These are phyloP conservation scores for Achlya flavicornis DNA, from an alignment of 2,888 invertebrate genomes.

Conservation along the genomic window DNA sequence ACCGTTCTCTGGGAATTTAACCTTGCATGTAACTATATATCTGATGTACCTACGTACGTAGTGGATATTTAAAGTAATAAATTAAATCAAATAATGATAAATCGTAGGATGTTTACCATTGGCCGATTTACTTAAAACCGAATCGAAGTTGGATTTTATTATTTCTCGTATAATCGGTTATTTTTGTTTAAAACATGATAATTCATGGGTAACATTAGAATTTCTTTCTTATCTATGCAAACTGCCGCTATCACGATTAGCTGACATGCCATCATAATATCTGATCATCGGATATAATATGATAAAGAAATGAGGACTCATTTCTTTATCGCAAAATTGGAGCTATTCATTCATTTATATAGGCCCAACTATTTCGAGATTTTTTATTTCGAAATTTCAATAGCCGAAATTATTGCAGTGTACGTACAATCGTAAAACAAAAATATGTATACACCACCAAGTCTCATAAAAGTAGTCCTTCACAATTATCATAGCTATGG, in stretches of 20 bases:
- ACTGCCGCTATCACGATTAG: neutral
- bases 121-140: too few species aligned
- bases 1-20: neutral
- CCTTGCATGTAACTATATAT: neutral
- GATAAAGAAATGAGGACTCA: neutral
- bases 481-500: too few species aligned
- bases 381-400: neutral
- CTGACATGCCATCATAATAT: neutral
- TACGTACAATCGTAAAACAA: too few species aligned
- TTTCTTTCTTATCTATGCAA: neutral
- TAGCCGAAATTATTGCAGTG: neutral
- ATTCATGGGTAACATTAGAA: neutral
- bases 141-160: too few species aligned
- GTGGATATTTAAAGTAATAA: too few species aligned
- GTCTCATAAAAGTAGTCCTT: too few species aligned
- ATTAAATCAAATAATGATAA: too few species aligned
- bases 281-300: constrained; percentile 3
- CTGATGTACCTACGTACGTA: neutral
- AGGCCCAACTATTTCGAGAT: neutral
- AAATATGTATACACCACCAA: too few species aligned
- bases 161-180: too few species aligned
- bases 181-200: too few species aligned
- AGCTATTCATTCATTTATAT: neutral
- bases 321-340: neutral
- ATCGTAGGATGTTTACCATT: too few species aligned